Evolutionary conservation across 2,888 invertebrate genomes (phyloP).

Genomic region (Cryptocephalus primarius): DNA sequence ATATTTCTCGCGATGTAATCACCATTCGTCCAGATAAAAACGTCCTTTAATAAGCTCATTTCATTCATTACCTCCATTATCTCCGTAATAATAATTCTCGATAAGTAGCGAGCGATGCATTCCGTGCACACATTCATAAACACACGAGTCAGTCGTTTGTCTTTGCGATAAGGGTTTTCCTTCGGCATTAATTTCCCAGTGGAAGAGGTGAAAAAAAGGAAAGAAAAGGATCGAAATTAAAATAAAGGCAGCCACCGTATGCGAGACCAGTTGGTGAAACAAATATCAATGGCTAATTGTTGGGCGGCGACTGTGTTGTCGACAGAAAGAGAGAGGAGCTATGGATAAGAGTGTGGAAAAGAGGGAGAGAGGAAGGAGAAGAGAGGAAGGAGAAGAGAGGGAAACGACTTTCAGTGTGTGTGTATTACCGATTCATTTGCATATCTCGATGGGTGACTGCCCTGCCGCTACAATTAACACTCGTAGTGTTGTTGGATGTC

Average conservation of each 20-base stretch:
- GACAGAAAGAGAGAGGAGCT: too few species aligned
- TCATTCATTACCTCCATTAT: too few species aligned
- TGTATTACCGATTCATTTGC: constrained; percentile 19
- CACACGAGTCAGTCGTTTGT: constrained; percentile 3
- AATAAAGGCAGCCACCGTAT: too few species aligned
- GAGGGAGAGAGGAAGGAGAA: too few species aligned
- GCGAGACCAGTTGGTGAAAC: background rate
- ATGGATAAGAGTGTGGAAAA: too few species aligned
- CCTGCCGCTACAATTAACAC: constrained; percentile 21
- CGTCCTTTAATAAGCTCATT: too few species aligned
- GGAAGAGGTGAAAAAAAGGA: background rate
- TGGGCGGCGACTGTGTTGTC: too few species aligned
- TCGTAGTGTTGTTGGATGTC: constrained; percentile 2
- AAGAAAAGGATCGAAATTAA: too few species aligned
- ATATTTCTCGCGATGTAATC: too few species aligned
- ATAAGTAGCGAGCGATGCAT: background rate
- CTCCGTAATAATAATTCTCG: too few species aligned
- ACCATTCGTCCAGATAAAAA: too few species aligned
- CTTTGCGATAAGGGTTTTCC: constrained; percentile 1
- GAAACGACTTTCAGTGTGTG: constrained; percentile 3
- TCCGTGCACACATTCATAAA: background rate
- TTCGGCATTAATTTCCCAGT: constrained; percentile 3
- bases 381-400: too few species aligned
- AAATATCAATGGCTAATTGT: constrained; percentile 4
- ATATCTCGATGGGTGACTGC: constrained; percentile 21